phyloP scores from a whole-genome alignment of 2,113 vertebrate species.

The Caloenas nicobarica region DNA sequence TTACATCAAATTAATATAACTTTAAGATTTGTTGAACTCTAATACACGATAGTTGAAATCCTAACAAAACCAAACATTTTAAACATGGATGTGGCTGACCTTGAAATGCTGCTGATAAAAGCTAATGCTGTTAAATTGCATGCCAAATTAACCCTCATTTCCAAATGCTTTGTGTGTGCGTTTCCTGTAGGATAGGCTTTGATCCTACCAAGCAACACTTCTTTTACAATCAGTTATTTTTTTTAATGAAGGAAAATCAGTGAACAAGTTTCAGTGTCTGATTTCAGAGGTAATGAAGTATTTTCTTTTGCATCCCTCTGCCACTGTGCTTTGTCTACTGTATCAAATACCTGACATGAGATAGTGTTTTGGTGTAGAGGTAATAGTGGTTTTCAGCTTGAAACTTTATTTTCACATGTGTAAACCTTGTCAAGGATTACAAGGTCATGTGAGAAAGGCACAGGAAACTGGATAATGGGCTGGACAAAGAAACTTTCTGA shows the following conservation, averaged over 20 bases:
- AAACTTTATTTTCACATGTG: neutral
- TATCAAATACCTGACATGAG: neutral
- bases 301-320: neutral
- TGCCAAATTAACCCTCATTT: slow-evolving; percentile 69
- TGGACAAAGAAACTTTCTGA: neutral
- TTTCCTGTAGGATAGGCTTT: slow-evolving; percentile 60
- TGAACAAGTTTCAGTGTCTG: neutral
- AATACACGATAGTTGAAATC: neutral
- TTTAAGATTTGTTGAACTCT: neutral
- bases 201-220: slow-evolving; percentile 45
- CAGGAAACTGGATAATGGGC: neutral
- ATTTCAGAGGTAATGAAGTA: neutral
- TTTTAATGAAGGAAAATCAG: slow-evolving; percentile 51
- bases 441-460: neutral
- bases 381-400: neutral
- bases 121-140: slow-evolving; percentile 79
- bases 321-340: neutral
- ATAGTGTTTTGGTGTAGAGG: neutral
- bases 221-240: slow-evolving; percentile 49
- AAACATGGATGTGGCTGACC: slow-evolving; percentile 70
- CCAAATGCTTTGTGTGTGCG: slow-evolving; percentile 51
- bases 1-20: neutral
- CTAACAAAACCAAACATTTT: slow-evolving; percentile 13
- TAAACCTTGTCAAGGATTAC: neutral
- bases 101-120: slow-evolving; percentile 81